Evolutionary conservation across 1,140 invertebrate species (phyloP), one percentile per base, ranked within the genome.

Genomic region (Ectropis grisescens): DNA sequence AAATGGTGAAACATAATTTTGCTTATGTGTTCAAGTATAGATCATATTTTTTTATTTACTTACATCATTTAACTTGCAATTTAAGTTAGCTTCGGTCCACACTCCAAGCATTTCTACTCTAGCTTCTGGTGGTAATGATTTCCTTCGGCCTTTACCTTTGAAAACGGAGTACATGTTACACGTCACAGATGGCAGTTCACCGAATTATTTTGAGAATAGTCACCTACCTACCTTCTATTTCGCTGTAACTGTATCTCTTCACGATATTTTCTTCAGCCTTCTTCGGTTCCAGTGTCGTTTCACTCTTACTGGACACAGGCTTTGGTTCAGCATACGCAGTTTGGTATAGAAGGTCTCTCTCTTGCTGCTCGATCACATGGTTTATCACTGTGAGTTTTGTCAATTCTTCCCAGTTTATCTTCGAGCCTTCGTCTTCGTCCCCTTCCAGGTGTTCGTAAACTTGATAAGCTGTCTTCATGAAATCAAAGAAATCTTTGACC

Each of bases 381-480:
- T 81, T 81, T 5, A 81, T 56, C 10, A 81, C 67, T 0, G 76
- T 81, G 28, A 81, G 49, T 41, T 81, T 81, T 0, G 76, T 74
- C 13, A 89, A 57, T 46, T 87, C 83, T 14, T 85, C 83, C 89
- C 89, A 90, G 49, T 89, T 81, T 23, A 90, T 86, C 52, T 85
- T 84, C 1, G 81, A 71, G n/a, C 84, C 69, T 10, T 84, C 82
- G 7, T 83, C 82, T 9, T 85, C 81, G 13, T 87, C 70, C 11
- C 82, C 84, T 65, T 90, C 87, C 26, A 88, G 78, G 58, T 84
- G 86, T 26, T 88, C 86, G 37, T 88, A 84, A 1, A 85, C 80
- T 71, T 89, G 88, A 74, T 91, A 90, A 1, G 89, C 88, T 6
- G 87, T 89, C 60, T 86, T 85, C 82, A 91, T 86, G 64, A 90